A percentile compares a stretch with the other conserved stretches of the same genome.
Conservation (phyloP, 1,140 invertebrate genomes). For the Caenorhabditis elegans region DNA sequence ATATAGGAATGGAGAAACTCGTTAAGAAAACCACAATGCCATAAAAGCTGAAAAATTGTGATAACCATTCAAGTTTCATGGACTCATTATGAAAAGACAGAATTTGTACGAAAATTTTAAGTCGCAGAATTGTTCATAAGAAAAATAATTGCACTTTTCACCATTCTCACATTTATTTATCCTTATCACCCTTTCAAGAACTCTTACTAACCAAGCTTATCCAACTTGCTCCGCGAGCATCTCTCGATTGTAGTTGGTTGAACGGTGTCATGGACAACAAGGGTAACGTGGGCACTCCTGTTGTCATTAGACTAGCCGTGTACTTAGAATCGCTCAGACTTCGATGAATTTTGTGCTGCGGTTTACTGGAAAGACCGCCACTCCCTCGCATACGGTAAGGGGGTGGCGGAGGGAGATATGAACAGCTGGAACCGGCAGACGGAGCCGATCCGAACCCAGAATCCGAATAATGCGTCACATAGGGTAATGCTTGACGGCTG, state of each 20-base stretch:
- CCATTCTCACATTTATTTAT: too few species aligned
- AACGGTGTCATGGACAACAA: slow-evolving; percentile 25
- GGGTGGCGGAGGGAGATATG: slow-evolving; percentile 56
- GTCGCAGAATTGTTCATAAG: too few species aligned
- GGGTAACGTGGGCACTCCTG: background rate
- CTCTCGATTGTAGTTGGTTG: slow-evolving; percentile 31
- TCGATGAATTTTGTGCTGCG: slow-evolving; percentile 57
- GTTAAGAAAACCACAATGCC: too few species aligned
- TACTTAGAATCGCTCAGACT: slow-evolving; percentile 59
- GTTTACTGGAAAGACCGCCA: background rate
- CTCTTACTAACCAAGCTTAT: slow-evolving; percentile 42
- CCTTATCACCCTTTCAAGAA: too few species aligned
- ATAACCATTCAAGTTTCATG: too few species aligned
- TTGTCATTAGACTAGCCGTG: slow-evolving; percentile 30
- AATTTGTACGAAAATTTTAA: too few species aligned
- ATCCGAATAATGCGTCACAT: slow-evolving; percentile 61
- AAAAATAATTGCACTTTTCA: too few species aligned
- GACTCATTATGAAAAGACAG: too few species aligned
- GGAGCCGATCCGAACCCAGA: slow-evolving; percentile 57
- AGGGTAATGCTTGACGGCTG: slow-evolving; percentile 43
- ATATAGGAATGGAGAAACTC: too few species aligned
- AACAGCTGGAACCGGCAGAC: slow-evolving; percentile 56
- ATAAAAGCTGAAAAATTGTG: too few species aligned
- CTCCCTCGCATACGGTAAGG: slow-evolving; percentile 56
- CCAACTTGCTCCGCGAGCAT: slow-evolving; percentile 32